Evolutionary conservation across 2,113 vertebrate species (phyloP).

Genomic region (Pitta sordida): DNA sequence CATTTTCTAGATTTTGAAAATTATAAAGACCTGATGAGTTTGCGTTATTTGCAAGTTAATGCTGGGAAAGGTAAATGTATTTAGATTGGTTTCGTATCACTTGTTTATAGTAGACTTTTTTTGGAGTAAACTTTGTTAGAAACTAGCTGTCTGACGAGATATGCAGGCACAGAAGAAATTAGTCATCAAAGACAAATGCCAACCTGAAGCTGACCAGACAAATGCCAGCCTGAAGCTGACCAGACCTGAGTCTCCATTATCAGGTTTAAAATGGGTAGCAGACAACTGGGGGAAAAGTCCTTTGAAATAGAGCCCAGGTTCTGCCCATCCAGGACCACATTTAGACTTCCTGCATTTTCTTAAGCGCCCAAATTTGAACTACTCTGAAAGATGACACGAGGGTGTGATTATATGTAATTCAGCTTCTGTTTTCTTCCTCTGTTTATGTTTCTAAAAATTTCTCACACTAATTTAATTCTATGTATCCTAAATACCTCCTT

Average conservation of each 20-base stretch:
- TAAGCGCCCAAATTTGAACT: not conserved
- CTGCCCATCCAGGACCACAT: not conserved
- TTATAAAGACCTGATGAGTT: not conserved
- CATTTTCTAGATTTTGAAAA: not conserved
- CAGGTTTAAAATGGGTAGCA: slow-evolving; percentile 5
- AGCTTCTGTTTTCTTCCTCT: slow-evolving; percentile 43
- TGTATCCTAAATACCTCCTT: not conserved
- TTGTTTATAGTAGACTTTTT: not conserved
- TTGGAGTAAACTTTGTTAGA: slow-evolving; percentile 12
- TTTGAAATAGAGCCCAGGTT: slow-evolving; percentile 38
- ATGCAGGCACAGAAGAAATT: slow-evolving; percentile 20
- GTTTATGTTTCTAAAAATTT: slow-evolving; percentile 52
- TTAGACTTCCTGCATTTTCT: slow-evolving; percentile 35
- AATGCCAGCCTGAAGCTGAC: slow-evolving; percentile 42
- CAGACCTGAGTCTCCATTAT: slow-evolving; percentile 30
- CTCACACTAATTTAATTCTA: slow-evolving; percentile 32
- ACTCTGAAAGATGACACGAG: slow-evolving; percentile 22
- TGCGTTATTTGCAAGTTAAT: not conserved
- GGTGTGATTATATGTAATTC: slow-evolving; percentile 46
- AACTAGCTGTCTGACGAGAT: slow-evolving; percentile 22
- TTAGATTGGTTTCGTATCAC: not conserved
- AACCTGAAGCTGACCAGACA: slow-evolving; percentile 42
- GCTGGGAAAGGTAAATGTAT: not conserved
- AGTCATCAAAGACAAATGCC: slow-evolving; percentile 43
- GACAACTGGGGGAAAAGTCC: not conserved